Evolutionary conservation across 2,797 vertebrate species (phyloP).

Genomic region (Zalophus californianus): DNA sequence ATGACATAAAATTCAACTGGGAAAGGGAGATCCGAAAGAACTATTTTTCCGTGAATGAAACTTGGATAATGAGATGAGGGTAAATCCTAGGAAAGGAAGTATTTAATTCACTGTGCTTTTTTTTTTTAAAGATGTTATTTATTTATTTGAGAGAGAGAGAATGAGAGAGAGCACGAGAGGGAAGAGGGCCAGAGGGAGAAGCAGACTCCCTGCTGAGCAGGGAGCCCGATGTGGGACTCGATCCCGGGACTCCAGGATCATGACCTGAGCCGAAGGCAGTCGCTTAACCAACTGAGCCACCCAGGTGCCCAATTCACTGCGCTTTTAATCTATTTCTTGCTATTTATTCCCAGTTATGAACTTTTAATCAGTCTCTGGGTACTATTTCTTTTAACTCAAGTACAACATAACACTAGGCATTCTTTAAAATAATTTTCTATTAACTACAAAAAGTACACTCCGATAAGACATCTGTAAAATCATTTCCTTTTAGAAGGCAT

Average conservation of each 20-base stretch:
- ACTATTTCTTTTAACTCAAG: constrained; percentile 59
- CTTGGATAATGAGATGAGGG: not conserved
- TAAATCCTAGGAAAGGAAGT: not conserved
- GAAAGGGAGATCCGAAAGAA: constrained; percentile 38
- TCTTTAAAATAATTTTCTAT: constrained; percentile 66
- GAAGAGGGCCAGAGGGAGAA: too few species aligned
- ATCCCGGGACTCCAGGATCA: too few species aligned
- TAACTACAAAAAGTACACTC: constrained; percentile 52
- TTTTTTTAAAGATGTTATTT: not conserved
- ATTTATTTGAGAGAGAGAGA: too few species aligned
- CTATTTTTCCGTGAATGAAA: not conserved
- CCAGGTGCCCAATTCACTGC: not conserved
- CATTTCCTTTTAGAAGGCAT: constrained; percentile 73
- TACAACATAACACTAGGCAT: constrained; percentile 9
- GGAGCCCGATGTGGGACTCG: too few species aligned
- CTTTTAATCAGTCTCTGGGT: constrained; percentile 15
- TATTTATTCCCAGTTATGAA: constrained; percentile 50
- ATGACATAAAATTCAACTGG: constrained; percentile 1
- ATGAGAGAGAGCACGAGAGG: too few species aligned
- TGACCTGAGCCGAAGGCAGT: too few species aligned
- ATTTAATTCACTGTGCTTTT: constrained; percentile 47
- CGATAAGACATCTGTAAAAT: constrained; percentile 62
- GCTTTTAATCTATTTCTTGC: constrained; percentile 50
- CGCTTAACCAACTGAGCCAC: too few species aligned
- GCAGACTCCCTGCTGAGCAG: too few species aligned